phyloP scores from a whole-genome alignment of 2,888 invertebrate species.

The Rhorus exstirpatorius region DNA sequence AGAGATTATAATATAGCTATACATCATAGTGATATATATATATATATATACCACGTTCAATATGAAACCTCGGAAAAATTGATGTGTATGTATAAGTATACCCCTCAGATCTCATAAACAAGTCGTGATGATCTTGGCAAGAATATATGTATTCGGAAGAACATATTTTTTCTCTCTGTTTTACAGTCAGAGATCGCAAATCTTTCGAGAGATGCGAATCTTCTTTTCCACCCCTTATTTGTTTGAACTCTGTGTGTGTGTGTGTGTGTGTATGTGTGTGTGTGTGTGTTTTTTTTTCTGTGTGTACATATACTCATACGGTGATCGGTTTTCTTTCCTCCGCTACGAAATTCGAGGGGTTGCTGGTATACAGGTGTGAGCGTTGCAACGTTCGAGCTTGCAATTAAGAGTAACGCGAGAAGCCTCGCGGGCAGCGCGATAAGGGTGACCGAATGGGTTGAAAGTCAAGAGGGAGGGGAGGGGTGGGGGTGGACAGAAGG shows the following conservation, averaged over 20 bases:
- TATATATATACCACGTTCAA: conserved; percentile 41
- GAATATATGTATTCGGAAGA: conserved; percentile 8
- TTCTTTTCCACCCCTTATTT: neutral
- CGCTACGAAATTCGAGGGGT: conserved; percentile 15
- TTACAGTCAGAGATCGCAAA: conserved; percentile 1
- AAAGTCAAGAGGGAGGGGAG: conserved; percentile 70
- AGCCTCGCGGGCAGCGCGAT: conserved; percentile 77
- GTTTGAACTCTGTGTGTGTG: too few relatives aligned
- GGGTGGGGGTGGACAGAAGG: conserved; percentile 32
- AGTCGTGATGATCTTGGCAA: conserved; percentile 44
- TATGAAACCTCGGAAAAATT: conserved; percentile 54
- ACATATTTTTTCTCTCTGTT: conserved; percentile 12
- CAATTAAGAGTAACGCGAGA: conserved; percentile 83
- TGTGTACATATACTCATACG: conserved; percentile 31
- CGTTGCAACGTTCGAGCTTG: conserved; percentile 80
- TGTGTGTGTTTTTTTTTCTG: neutral
- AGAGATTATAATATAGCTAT: conserved; percentile 17
- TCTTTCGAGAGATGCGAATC: conserved; percentile 28
- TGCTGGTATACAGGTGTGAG: conserved; percentile 70
- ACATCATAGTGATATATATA: conserved; percentile 21
- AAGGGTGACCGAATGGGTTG: conserved; percentile 72
- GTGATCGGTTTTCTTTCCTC: conserved; percentile 69
- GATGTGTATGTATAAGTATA: conserved; percentile 30
- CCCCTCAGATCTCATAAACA: conserved; percentile 60
- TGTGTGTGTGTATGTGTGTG: too few relatives aligned